A percentile compares a stretch with the other conserved stretches of the same genome.
Evolutionary conservation across 2,113 vertebrate species (phyloP).

Genomic region (human (Homo sapiens)): GRCh38 chr12:113288501-113289000

Average conservation of each 20-base stretch:
- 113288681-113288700: background rate
- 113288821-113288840: slow-evolving; percentile 93
- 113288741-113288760: slow-evolving; percentile 85
- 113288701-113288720: background rate
- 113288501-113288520: slow-evolving; percentile 63
- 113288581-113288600: background rate
- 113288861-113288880: background rate
- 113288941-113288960: fast-evolving
- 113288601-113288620: slow-evolving; percentile 25
- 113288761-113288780: slow-evolving; percentile 96
- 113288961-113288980: background rate
- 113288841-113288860: slow-evolving; percentile 94
- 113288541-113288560: slow-evolving; percentile 35
- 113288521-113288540: slow-evolving; percentile 57
- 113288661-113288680: background rate
- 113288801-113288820: slow-evolving; percentile 99
- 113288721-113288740: background rate
- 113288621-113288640: background rate
- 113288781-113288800: slow-evolving; percentile 99
- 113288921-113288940: background rate
- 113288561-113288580: background rate
- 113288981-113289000: background rate
- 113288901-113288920: fast-evolving
- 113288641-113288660: slow-evolving; percentile 30
- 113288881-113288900: background rate